Conservation (phyloP, 2,797 vertebrate genomes). For the Amphiprion clarkii region DNA sequence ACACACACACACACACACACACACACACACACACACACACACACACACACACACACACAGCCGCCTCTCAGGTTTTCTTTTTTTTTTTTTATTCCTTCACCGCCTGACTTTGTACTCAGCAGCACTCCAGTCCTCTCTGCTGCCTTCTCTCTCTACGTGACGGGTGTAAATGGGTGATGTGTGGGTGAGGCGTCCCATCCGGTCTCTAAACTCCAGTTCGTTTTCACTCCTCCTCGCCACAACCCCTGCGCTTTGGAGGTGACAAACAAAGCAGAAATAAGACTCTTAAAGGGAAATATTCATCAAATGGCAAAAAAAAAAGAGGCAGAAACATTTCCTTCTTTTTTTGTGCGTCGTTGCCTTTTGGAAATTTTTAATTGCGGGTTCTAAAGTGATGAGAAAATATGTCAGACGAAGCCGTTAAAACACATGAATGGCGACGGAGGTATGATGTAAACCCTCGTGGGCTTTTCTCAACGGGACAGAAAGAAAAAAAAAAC, state of each 20-base stretch:
- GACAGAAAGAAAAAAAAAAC: background rate
- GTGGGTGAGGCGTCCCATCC: constrained; percentile 31
- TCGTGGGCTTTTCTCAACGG: constrained; percentile 19
- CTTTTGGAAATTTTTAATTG: constrained; percentile 36
- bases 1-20: constrained; percentile 12
- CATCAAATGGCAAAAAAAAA: constrained; percentile 15
- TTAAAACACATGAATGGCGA: constrained; percentile 26
- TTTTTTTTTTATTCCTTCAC: constrained; percentile 28
- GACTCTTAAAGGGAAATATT: constrained; percentile 31
- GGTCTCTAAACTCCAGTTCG: constrained; percentile 28
- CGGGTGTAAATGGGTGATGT: constrained; percentile 40
- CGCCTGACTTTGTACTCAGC: constrained; percentile 45
- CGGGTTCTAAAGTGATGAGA: constrained; percentile 42
- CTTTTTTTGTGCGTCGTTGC: constrained; percentile 3
- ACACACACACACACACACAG: constrained; percentile 11
- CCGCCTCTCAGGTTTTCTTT: constrained; percentile 13
- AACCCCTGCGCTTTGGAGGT: constrained; percentile 30
- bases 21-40: constrained; percentile 12
- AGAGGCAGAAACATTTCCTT: background rate
- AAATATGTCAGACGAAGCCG: constrained; percentile 33
- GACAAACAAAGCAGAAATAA: constrained; percentile 33
- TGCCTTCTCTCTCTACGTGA: constrained; percentile 33
- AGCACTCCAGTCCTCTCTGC: constrained; percentile 31
- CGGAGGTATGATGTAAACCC: constrained; percentile 19
- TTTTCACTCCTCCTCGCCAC: constrained; percentile 32